Base-by-base conservation (phyloP, 2,888 invertebrate genomes). In the Agriopis marginaria region DNA sequence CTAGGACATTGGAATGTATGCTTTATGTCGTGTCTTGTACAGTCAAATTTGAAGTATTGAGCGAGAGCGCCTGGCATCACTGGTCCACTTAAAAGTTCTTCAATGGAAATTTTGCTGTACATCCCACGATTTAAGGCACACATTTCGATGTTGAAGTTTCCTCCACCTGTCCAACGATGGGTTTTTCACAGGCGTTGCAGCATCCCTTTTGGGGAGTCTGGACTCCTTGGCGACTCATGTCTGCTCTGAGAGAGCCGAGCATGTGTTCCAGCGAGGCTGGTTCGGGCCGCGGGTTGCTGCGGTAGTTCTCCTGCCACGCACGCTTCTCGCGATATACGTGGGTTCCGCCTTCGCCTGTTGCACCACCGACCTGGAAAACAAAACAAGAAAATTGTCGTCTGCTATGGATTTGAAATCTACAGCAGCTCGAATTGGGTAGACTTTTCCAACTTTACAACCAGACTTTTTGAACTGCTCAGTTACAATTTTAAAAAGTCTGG, bases 181-280 rank as follows among this genome's bases (percentile, higher is more conserved):
- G 99, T 86, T 99, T 99, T 91, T 98, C 98, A 95, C 99, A 99
- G 79, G 99, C 99, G 89, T 96, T 98, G 96, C 99, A 99, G 95
- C 99, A 99, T 85, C 99, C 99, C 95, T 99, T 99, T 90, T 99
- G 99, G 82, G 99, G 98, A 75, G 99, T 99, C 91, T 97, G 99
- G 76, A 99, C 98, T 93, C 99, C 99, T 96, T 99, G 99, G 89
- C 98, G 97, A 94, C 97, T 98, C 99, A 99, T 99, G 95, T 99
- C 99, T 89, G 98, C 98, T 89, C 99, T 98, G 81, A 98, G 95
- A 79, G 97, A 98, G 80, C 98, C 98, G 91, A 99, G 97, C 98
- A 99, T 99, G 90, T 97, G 97, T 93, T 98, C 94, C 69, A 94
- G 89, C 70, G 93, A 93, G 71, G 94, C 94, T 78, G 94, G 89